phyloP scores from a whole-genome alignment of 2,888 invertebrate genomes.

The Acleris sparsana region DNA sequence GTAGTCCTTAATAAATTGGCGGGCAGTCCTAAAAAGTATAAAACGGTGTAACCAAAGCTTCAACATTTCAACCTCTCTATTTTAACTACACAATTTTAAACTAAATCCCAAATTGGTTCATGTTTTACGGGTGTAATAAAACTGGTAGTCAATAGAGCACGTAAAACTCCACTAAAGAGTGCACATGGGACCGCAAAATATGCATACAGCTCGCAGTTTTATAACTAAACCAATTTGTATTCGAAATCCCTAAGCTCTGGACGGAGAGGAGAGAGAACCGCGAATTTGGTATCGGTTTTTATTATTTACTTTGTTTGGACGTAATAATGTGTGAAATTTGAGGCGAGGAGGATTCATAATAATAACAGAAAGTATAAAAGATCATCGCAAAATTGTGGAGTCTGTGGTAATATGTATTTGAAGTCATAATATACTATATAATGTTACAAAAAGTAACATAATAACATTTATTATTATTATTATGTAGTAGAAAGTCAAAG shows the following conservation, averaged over 20 bases:
- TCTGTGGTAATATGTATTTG: too few relatives aligned
- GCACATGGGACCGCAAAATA: slow-evolving; percentile 54
- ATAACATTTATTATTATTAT: too few relatives aligned
- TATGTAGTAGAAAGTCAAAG: too few relatives aligned
- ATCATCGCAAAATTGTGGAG: too few relatives aligned
- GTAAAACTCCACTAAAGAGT: slow-evolving; percentile 44
- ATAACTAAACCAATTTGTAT: slow-evolving; percentile 77
- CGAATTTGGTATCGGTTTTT: slow-evolving; percentile 14
- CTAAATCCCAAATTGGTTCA: slow-evolving; percentile 35
- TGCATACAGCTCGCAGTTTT: slow-evolving; percentile 65
- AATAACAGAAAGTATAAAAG: too few relatives aligned
- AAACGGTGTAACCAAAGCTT: background rate
- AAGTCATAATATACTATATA: too few relatives aligned
- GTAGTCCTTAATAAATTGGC: too few relatives aligned
- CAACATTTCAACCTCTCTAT: background rate
- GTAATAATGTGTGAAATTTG: too few relatives aligned
- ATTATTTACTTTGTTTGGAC: background rate
- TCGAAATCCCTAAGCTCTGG: slow-evolving; percentile 58
- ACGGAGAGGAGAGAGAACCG: slow-evolving; percentile 3
- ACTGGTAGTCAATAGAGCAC: slow-evolving; percentile 44
- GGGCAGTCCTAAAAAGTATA: too few relatives aligned
- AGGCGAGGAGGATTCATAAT: too few relatives aligned
- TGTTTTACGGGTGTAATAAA: slow-evolving; percentile 19
- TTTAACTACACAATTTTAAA: slow-evolving; percentile 19
- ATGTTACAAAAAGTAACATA: too few relatives aligned